phyloP scores from a whole-genome alignment of 2,888 invertebrate species.

The Thalpophila matura region DNA sequence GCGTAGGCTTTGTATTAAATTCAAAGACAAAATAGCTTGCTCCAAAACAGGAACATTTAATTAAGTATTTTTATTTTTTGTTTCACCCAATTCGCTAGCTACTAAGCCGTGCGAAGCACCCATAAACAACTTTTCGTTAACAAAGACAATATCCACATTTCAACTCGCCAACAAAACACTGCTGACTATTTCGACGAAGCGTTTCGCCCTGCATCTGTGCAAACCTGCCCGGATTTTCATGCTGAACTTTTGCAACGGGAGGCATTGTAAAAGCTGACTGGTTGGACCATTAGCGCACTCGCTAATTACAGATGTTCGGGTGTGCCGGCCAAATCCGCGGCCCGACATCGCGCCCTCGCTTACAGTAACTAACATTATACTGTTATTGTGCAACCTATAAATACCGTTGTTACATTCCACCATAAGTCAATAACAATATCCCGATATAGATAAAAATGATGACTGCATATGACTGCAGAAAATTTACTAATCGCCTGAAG shows the following conservation, averaged over 20 bases:
- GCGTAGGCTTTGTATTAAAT: not conserved
- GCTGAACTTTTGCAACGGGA: conserved; percentile 65
- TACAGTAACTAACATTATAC: conserved; percentile 52
- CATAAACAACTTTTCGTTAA: conserved; percentile 34
- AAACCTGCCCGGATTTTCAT: conserved; percentile 63
- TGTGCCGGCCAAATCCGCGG: conserved; percentile 73
- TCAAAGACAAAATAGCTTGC: not conserved
- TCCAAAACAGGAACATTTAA: not conserved
- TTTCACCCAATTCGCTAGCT: not conserved
- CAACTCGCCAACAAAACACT: conserved; percentile 51
- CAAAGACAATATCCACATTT: conserved; percentile 54
- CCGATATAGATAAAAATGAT: not conserved
- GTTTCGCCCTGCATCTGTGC: conserved; percentile 59
- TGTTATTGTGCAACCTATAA: conserved; percentile 22
- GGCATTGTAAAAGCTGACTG: conserved; percentile 73
- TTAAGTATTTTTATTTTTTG: not conserved
- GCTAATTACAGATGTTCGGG: conserved; percentile 79
- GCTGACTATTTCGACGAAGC: conserved; percentile 68
- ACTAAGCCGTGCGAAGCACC: conserved; percentile 4
- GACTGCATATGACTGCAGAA: not conserved
- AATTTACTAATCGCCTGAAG: not conserved
- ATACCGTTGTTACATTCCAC: not conserved
- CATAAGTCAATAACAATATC: not conserved
- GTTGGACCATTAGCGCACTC: conserved; percentile 77
- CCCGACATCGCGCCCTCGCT: conserved; percentile 32